Percentiles rank a stretch among this genome's conserved stretches.
These are phyloP conservation scores for Gadopsis bispinosus DNA, from an alignment of 2,797 vertebrate genomes.

Conservation along the genomic window DNA sequence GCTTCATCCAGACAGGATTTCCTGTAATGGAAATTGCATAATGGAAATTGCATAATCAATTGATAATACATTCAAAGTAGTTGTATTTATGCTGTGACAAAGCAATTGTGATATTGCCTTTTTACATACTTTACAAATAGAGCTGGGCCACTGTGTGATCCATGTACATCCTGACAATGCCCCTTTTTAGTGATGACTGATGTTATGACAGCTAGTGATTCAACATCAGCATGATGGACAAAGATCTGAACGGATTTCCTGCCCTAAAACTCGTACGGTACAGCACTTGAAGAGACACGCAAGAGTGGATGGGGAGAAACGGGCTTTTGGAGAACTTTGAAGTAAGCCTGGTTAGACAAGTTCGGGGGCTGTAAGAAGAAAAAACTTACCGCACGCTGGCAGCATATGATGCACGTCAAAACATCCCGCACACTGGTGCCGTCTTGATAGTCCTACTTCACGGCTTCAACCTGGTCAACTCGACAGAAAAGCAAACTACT, in stretches of 20 bases:
- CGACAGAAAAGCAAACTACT: background rate
- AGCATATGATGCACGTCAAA: background rate
- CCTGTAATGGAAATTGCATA: background rate
- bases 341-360: background rate
- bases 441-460: background rate
- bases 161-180: background rate
- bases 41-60: slow-evolving; percentile 2
- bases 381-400: background rate
- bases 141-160: background rate
- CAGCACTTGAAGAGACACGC: background rate
- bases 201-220: background rate
- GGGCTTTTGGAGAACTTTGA: background rate
- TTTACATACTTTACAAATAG: background rate
- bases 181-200: background rate
- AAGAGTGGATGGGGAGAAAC: background rate
- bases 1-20: background rate
- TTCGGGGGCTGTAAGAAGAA: background rate
- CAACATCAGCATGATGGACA: background rate
- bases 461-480: background rate
- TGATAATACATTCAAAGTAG: background rate
- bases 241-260: background rate
- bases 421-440: too few relatives aligned
- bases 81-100: too few relatives aligned
- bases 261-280: background rate
- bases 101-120: background rate